phyloP scores from a whole-genome alignment of 2,113 vertebrate species.

The Sturnus vulgaris region DNA sequence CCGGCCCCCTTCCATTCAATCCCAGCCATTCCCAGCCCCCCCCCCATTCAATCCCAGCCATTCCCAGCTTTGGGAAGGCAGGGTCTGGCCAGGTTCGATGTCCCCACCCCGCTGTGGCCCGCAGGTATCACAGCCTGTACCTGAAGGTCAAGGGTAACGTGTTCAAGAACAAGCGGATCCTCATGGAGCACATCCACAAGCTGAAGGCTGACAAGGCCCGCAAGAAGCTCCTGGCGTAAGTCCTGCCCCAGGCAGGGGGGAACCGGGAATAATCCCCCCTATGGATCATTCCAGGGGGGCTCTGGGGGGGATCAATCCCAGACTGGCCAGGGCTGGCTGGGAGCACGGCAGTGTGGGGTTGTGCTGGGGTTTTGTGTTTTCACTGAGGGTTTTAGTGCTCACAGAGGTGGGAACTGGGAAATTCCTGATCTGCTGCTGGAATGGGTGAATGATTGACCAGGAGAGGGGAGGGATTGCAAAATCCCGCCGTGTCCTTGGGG shows the following conservation, averaged over 20 bases:
- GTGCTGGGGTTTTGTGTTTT: fast-evolving
- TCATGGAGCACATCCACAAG: conserved; percentile 99
- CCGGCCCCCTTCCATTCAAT: too few relatives aligned
- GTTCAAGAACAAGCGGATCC: conserved; percentile 98
- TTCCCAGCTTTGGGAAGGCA: not conserved
- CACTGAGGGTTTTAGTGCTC: fast-evolving
- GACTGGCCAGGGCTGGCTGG: not conserved
- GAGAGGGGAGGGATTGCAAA: not conserved
- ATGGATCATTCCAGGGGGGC: too few relatives aligned
- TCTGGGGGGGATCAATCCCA: fast-evolving
- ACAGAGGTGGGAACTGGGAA: not conserved
- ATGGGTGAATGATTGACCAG: not conserved
- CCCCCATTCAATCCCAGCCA: not conserved
- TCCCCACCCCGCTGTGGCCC: not conserved
- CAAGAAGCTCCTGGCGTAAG: conserved; percentile 98
- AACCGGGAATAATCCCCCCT: fast-evolving
- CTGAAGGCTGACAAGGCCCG: conserved; percentile 98
- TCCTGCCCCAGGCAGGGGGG: not conserved
- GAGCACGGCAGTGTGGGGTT: fast-evolving
- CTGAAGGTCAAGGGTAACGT: conserved; percentile 97
- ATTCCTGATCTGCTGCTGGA: not conserved
- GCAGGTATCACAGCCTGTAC: conserved; percentile 96
- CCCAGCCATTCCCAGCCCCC: not conserved
- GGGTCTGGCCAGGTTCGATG: not conserved
- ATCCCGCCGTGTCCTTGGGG: not conserved